phyloP scores from a whole-genome alignment of 2,797 vertebrate species.

The Chelon auratus region DNA sequence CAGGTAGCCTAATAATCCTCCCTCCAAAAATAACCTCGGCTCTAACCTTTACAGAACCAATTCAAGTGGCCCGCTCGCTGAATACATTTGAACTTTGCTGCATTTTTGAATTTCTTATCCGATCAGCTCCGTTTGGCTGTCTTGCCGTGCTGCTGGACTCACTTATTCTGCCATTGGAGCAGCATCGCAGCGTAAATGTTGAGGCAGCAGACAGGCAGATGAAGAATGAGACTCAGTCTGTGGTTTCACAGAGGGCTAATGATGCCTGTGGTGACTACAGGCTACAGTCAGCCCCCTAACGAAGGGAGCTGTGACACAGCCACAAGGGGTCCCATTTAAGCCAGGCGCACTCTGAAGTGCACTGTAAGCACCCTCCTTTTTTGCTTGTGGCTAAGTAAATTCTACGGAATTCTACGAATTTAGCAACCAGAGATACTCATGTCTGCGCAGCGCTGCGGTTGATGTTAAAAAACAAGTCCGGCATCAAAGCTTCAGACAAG shows the following conservation, averaged over 20 bases:
- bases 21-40: constrained; percentile 79
- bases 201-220: constrained; percentile 85
- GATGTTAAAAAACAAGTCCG: constrained; percentile 76
- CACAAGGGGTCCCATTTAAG: constrained; percentile 88
- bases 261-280: constrained; percentile 87
- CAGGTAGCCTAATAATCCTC: constrained; percentile 81
- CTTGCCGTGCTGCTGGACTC: constrained; percentile 71
- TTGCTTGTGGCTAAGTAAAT: constrained; percentile 82
- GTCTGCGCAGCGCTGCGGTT: constrained; percentile 67
- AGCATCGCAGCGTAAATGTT: constrained; percentile 74
- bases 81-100: constrained; percentile 83
- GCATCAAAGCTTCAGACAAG: constrained; percentile 69
- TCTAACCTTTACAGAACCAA: constrained; percentile 79
- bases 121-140: constrained; percentile 64
- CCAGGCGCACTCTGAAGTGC: constrained; percentile 84
- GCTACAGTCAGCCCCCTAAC: constrained; percentile 87
- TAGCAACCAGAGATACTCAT: constrained; percentile 73
- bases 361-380: constrained; percentile 85
- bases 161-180: constrained; percentile 75
- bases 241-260: constrained; percentile 88
- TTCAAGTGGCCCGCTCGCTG: constrained; percentile 76
- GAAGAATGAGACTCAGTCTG: constrained; percentile 87
- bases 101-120: constrained; percentile 80
- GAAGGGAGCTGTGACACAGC: constrained; percentile 88
- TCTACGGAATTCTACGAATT: constrained; percentile 80